Percentiles rank a stretch among this genome's conserved stretches.
Evolutionary conservation across 2,888 invertebrate genomes (phyloP).

Genomic region (Protonemura montana): DNA sequence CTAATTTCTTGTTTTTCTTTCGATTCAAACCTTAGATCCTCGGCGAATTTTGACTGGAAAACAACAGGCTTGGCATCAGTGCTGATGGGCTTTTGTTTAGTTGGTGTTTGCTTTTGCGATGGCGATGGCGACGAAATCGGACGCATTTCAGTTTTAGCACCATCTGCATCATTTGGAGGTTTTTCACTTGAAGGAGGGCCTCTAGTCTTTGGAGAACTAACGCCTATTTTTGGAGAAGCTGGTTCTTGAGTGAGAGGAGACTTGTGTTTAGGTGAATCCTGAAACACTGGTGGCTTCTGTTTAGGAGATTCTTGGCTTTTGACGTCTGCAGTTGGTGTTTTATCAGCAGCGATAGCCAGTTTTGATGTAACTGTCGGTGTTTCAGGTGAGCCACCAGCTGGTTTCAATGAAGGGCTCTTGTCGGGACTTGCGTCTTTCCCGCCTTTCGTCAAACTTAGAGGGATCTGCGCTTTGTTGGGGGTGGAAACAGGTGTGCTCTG

Average conservation of each 20-base stretch:
- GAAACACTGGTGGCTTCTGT: not conserved
- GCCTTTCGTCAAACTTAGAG: not conserved
- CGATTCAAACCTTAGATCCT: slow-evolving; percentile 32
- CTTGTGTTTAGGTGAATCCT: not conserved
- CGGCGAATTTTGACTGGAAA: slow-evolving; percentile 34
- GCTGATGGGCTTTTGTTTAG: slow-evolving; percentile 13
- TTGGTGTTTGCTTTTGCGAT: slow-evolving; percentile 25
- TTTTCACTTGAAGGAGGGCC: slow-evolving; percentile 24
- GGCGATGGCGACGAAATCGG: not conserved
- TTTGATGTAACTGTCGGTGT: not conserved
- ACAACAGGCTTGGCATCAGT: slow-evolving; percentile 27
- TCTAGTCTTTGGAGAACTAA: not conserved
- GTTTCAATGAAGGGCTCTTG: not conserved
- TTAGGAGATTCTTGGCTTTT: slow-evolving; percentile 20
- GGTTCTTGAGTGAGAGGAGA: not conserved
- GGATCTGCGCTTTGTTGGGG: slow-evolving; percentile 21
- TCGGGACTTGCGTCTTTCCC: slow-evolving; percentile 1
- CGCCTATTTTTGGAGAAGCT: not conserved
- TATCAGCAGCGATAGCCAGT: not conserved
- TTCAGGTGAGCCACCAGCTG: not conserved
- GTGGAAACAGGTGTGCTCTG: not conserved
- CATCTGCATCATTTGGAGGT: not conserved
- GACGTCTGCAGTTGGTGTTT: not conserved
- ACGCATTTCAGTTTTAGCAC: not conserved
- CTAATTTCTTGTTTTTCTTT: slow-evolving; percentile 16